Evolutionary conservation across 1,140 invertebrate species (phyloP), one percentile per base, ranked within the genome.

Genomic region (Penaeus chinensis): DNA sequence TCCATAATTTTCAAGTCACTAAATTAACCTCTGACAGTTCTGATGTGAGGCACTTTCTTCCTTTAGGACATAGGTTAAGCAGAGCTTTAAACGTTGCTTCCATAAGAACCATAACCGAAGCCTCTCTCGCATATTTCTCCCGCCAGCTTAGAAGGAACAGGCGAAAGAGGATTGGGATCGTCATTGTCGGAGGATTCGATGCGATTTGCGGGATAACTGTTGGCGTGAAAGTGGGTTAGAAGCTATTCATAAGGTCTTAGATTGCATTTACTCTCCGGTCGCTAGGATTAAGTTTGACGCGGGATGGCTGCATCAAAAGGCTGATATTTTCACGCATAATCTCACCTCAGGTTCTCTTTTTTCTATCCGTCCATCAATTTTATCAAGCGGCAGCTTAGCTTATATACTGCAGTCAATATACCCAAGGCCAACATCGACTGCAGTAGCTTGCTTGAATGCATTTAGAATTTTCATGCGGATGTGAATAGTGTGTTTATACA

Each of bases 401-500:
- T 54, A 54, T 54, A 54, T 16, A 13, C 54, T 54, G 54, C 54
- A 54, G 54, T 54, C 54, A 54, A 54, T 54, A 54, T 54, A 54
- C 54, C 54, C 54, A 54, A 54, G 54, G 10, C 54, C 54, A 54
- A 54, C 54, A 54, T 74, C 71, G 71, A 74, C 20, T 27, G 42
- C 27, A 37, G 27, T 74, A 42, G 71, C 42, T 76, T 76, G 42
- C 27, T 76, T 61, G 54, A 80, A 60, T 80, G 54, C 78, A 13
- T 22, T 27, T 7, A 16, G 42, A 32, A 54, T 60, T 60, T 61
- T 80, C 78, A 80, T 80, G 78, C 78, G 62, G 78, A 60, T 16
- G 20, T 80, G 78, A 80, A 80, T 80, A 60, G 54, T 60, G 78
- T 80, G 78, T 80, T 80, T 62, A 80, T 61, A 80, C 78, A 61